phyloP scores from a whole-genome alignment of 2,888 invertebrate genomes.

The Meloe dianella region DNA sequence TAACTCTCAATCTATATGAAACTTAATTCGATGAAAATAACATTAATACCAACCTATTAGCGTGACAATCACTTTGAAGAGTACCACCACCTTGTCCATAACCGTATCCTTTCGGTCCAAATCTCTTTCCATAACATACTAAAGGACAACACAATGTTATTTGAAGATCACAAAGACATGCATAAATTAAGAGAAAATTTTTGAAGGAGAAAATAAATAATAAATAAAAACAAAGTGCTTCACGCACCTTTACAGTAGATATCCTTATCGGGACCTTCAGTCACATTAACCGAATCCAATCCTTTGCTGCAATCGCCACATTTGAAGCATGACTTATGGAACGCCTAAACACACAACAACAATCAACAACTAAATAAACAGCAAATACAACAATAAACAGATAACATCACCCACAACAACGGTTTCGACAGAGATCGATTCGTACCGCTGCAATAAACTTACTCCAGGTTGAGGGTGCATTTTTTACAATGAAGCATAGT shows the following conservation, averaged over 20 bases:
- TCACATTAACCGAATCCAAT: constrained; percentile 89
- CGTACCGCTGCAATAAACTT: constrained; percentile 91
- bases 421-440: constrained; percentile 9
- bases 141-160: constrained; percentile 42
- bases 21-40: constrained; percentile 11
- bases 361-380: constrained; percentile 25
- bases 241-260: constrained; percentile 94
- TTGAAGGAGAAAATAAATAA: background rate
- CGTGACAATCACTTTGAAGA: constrained; percentile 86
- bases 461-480: constrained; percentile 85
- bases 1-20: background rate
- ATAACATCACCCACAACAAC: constrained; percentile 18
- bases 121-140: constrained; percentile 97
- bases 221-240: constrained; percentile 18
- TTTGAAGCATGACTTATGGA: constrained; percentile 95
- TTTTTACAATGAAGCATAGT: constrained; percentile 87
- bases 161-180: constrained; percentile 17
- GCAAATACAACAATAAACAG: constrained; percentile 25
- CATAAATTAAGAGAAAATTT: constrained; percentile 6
- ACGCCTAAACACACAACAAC: constrained; percentile 67
- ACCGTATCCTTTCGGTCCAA: constrained; percentile 97
- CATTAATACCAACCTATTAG: constrained; percentile 71
- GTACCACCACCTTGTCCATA: constrained; percentile 97
- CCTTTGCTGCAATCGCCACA: constrained; percentile 86
- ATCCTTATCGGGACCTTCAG: constrained; percentile 93